phyloP scores from a whole-genome alignment of 2,113 vertebrate genomes.

The Crotalus tigris region DNA sequence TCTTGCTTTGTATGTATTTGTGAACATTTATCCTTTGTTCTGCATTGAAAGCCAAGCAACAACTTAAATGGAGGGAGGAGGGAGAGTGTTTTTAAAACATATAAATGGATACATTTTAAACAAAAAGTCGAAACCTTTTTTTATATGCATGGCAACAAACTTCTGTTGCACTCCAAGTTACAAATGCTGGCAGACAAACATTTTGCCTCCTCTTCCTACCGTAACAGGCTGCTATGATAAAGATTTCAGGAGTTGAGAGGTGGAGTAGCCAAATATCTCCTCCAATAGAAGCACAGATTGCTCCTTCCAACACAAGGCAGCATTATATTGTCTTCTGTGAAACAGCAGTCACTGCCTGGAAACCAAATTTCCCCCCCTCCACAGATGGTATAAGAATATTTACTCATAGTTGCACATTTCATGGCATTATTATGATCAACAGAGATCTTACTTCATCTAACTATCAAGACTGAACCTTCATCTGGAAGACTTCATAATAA shows the following conservation, averaged over 20 bases:
- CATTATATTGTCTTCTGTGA: not conserved
- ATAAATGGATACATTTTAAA: not conserved
- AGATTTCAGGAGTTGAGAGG: not conserved
- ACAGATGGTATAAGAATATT: not conserved
- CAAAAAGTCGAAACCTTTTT: not conserved
- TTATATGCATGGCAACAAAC: not conserved
- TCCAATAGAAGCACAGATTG: not conserved
- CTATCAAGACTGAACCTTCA: not conserved
- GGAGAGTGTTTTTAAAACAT: not conserved
- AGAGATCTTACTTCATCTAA: not conserved
- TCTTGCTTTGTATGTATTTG: not conserved
- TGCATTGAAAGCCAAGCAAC: not conserved
- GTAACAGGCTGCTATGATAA: not conserved
- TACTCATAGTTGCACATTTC: not conserved
- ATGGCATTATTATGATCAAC: not conserved
- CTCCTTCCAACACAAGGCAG: not conserved
- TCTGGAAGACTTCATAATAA: not conserved
- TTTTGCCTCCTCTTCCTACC: not conserved
- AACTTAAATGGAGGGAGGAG: not conserved
- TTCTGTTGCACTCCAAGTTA: not conserved
- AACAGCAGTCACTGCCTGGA: not conserved
- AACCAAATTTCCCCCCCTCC: not conserved
- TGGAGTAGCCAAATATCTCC: not conserved
- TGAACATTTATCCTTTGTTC: not conserved
- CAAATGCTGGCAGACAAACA: not conserved